Evolutionary conservation across 30 jellyfish, hydroid and myxozoan species (phyloP), one percentile per base, ranked within the genome.

Genomic region (Aurelia sp.): DNA sequence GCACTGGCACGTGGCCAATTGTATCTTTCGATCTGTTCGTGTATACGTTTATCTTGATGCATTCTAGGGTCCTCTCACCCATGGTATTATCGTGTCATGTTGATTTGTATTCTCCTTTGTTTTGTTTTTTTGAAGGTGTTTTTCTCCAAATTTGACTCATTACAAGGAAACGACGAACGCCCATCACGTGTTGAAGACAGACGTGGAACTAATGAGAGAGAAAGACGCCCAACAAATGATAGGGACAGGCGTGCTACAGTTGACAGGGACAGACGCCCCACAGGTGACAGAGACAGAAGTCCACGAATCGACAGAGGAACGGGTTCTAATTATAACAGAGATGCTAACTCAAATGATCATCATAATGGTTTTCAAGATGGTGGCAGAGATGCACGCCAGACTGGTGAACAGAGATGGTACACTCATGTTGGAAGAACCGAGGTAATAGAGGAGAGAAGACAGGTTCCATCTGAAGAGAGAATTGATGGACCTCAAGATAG

Each of bases 331-430:
- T 4, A 38, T 44, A 44, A 44, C 55, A 20, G 79, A 19, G 80
- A 68, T 51, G 24, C 77, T 4, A 81, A 81, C n/a, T 68, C 85
- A 73, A 81, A 67, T 48, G 78, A 85, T 13, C 31, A n/a, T 7
- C 38, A 11, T 68, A 68, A 68, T 35, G 67, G 84, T 8, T 21
- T 31, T n/a, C 52, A 38, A 24, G 41, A 60, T 63, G 31, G 1
- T 18, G 72, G 41, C 47, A 76, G 67, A 10, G 66, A 48, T 4
- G 71, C 61, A 44, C 60, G 13, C 44, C 78, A 67, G 70, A 52
- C 67, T 13, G 84, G 84, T 13, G 70, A 53, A 19, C 91, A 81
- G 63, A 67, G 55, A 30, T 81, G 91, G 91, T 65, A 81, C 77
- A 55, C 84, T 11, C 91, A 81, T 40, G 91, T 81, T 60, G 75